Evolutionary conservation across 2,888 invertebrate genomes (phyloP).

Genomic region (Drosophila neonasuta): DNA sequence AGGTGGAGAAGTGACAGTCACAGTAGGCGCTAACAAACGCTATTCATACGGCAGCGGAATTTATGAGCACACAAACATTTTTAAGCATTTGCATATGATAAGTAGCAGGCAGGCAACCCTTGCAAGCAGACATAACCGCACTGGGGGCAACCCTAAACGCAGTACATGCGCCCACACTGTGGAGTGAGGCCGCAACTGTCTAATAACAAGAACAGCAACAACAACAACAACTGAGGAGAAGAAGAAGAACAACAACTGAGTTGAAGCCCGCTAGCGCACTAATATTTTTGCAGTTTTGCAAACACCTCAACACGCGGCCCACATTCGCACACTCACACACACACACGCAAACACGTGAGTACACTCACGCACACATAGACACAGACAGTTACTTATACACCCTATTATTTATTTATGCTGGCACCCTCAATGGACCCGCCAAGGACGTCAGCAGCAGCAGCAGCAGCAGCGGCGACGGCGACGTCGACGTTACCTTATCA

Average conservation of each 20-base stretch:
- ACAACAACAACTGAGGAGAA: constrained; percentile 14
- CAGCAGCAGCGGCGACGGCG: not conserved
- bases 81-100: constrained; percentile 67
- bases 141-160: constrained; percentile 20
- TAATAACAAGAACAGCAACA: constrained; percentile 17
- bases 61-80: constrained; percentile 58
- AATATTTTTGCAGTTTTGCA: constrained; percentile 59
- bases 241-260: constrained; percentile 15
- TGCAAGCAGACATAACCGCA: constrained; percentile 14
- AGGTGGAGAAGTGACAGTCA: not conserved
- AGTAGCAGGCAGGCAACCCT: constrained; percentile 41
- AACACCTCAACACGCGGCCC: constrained; percentile 41
- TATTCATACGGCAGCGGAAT: constrained; percentile 37
- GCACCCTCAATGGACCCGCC: constrained; percentile 56
- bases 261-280: constrained; percentile 45
- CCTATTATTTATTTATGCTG: constrained; percentile 64
- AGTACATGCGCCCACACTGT: not conserved
- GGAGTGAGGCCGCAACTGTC: constrained; percentile 17
- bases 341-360: not conserved
- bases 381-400: constrained; percentile 44
- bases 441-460: constrained; percentile 40
- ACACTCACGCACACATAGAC: constrained; percentile 8
- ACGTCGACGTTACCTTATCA: constrained; percentile 56
- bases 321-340: constrained; percentile 9
- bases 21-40: constrained; percentile 32